These are phyloP conservation scores for Bovichtus diacanthus DNA, from an alignment of 2,797 vertebrate species.

Conservation along the genomic window DNA sequence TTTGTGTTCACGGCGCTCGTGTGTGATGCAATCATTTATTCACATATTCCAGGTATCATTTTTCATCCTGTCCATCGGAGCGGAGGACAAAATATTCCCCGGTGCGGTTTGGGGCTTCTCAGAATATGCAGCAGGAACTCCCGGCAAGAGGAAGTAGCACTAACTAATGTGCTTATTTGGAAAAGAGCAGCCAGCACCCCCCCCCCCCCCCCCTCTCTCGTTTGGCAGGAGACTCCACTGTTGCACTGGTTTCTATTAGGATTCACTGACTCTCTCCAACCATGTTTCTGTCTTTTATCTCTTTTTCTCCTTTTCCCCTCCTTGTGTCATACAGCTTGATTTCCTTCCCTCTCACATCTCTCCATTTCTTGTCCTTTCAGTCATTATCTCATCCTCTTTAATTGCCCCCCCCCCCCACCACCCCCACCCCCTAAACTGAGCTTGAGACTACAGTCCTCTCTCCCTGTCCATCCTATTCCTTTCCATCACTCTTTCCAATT, in stretches of 20 bases:
- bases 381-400: constrained; percentile 46
- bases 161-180: constrained; percentile 74
- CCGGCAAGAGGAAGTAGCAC: constrained; percentile 69
- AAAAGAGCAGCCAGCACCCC: constrained; percentile 53
- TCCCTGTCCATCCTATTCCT: constrained; percentile 4
- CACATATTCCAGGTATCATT: constrained; percentile 73
- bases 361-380: constrained; percentile 33
- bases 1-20: constrained; percentile 31
- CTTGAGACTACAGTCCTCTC: not conserved
- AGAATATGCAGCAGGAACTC: constrained; percentile 61
- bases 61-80: constrained; percentile 71
- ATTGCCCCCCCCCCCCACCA: constrained; percentile 13
- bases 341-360: constrained; percentile 54
- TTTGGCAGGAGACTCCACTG: constrained; percentile 66
- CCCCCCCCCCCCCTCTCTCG: constrained; percentile 9
- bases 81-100: constrained; percentile 66
- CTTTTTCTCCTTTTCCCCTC: not conserved
- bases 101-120: constrained; percentile 55
- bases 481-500: constrained; percentile 54
- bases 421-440: not conserved
- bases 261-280: constrained; percentile 31
- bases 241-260: constrained; percentile 76
- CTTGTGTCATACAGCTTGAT: constrained; percentile 19
- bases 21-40: constrained; percentile 74
- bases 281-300: constrained; percentile 8